Percentiles rank a stretch among this genome's conserved stretches.
Conservation (phyloP, 1,140 invertebrate genomes). For the Whitmania pigra region DNA sequence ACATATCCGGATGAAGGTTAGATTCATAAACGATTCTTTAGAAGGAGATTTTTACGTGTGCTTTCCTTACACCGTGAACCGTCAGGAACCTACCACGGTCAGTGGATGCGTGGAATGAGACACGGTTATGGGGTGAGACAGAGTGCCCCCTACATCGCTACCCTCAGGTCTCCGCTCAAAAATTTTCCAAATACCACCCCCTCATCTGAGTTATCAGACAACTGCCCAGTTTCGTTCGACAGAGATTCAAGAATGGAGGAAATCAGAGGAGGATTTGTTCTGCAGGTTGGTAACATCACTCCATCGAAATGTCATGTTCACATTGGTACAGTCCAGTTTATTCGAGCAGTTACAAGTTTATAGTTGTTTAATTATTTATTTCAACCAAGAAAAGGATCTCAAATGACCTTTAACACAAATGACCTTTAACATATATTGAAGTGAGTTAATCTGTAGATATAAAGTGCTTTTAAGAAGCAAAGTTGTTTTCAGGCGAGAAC, state of each 20-base stretch:
- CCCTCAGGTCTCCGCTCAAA: slow-evolving; percentile 47
- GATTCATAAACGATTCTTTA: background rate
- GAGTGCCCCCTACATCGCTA: slow-evolving; percentile 77
- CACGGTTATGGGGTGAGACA: slow-evolving; percentile 94
- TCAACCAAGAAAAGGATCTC: too few relatives aligned
- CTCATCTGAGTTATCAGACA: slow-evolving; percentile 26
- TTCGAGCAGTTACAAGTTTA: too few relatives aligned
- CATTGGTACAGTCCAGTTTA: too few relatives aligned
- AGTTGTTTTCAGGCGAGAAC: background rate
- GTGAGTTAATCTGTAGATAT: too few relatives aligned
- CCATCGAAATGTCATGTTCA: too few relatives aligned
- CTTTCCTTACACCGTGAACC: background rate
- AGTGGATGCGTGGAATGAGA: slow-evolving; percentile 91
- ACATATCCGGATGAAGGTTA: slow-evolving; percentile 89
- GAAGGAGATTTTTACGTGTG: background rate
- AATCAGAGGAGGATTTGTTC: slow-evolving; percentile 87
- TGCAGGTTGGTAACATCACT: slow-evolving; percentile 36
- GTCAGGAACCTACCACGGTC: slow-evolving; percentile 83
- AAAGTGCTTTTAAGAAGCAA: too few relatives aligned
- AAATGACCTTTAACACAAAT: too few relatives aligned
- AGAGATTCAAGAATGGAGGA: slow-evolving; percentile 72
- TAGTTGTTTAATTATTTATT: too few relatives aligned
- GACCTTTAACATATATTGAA: too few relatives aligned
- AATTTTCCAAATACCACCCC: too few relatives aligned
- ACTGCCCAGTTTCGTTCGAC: slow-evolving; percentile 47